A percentile compares a stretch with the other conserved stretches of the same genome.
Evolutionary conservation across 2,113 vertebrate genomes (phyloP).

Genomic region (Ammospiza nelsoni): DNA sequence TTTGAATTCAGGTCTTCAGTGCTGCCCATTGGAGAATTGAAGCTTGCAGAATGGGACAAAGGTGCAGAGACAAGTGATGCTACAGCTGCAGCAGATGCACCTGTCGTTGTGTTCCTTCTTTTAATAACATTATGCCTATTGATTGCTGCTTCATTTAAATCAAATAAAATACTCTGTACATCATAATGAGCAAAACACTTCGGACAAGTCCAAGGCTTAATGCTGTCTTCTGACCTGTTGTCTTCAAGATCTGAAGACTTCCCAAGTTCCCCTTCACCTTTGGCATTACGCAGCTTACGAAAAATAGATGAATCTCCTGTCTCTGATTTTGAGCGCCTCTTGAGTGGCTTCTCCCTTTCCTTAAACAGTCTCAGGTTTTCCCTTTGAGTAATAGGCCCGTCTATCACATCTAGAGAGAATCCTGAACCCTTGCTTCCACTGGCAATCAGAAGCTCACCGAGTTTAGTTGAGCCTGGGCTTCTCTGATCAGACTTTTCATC

Average conservation of each 20-base stretch:
- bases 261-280: slow-evolving; percentile 86
- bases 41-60: slow-evolving; percentile 89
- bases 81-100: slow-evolving; percentile 92
- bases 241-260: slow-evolving; percentile 88
- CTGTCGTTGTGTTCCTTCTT: slow-evolving; percentile 91
- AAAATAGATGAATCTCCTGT: slow-evolving; percentile 96
- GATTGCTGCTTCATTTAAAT: slow-evolving; percentile 88
- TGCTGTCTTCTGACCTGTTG: slow-evolving; percentile 83
- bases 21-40: slow-evolving; percentile 92
- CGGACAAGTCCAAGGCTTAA: slow-evolving; percentile 89
- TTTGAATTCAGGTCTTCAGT: slow-evolving; percentile 92
- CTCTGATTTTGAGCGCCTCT: slow-evolving; percentile 93
- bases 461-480: slow-evolving; percentile 82
- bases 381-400: slow-evolving; percentile 81
- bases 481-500: slow-evolving; percentile 88
- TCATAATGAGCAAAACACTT: slow-evolving; percentile 95
- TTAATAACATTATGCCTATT: slow-evolving; percentile 88
- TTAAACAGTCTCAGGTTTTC: slow-evolving; percentile 91
- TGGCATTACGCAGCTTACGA: slow-evolving; percentile 90
- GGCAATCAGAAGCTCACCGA: slow-evolving; percentile 85
- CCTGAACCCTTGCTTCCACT: slow-evolving; percentile 81
- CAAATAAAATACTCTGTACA: slow-evolving; percentile 92
- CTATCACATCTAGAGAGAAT: slow-evolving; percentile 84
- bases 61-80: slow-evolving; percentile 84
- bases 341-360: slow-evolving; percentile 93